Percentiles rank a stretch among this genome's conserved stretches.
These are phyloP conservation scores for Acrocyrtus sp. DNA, from an alignment of 2,888 invertebrate genomes.

Conservation along the genomic window DNA sequence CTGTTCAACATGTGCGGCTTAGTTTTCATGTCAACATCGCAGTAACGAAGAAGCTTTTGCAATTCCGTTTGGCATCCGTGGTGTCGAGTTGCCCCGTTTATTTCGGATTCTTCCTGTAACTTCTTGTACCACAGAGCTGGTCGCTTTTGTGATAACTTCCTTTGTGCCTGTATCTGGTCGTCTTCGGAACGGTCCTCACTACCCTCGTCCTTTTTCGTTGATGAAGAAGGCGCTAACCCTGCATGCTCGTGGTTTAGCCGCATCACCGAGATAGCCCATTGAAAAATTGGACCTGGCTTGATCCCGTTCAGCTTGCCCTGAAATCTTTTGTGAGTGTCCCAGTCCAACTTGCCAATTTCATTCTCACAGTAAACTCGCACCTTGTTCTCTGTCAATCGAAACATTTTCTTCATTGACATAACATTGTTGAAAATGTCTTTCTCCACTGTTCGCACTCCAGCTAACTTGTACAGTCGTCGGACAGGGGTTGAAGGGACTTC, in stretches of 20 bases:
- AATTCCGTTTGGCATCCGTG: conserved; percentile 50
- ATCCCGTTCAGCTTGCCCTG: conserved; percentile 51
- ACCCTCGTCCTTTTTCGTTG: conserved; percentile 5
- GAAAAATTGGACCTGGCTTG: conserved; percentile 52
- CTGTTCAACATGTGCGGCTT: conserved; percentile 56
- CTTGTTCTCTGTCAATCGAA: conserved; percentile 53
- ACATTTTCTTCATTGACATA: conserved; percentile 55
- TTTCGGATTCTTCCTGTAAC: conserved; percentile 49
- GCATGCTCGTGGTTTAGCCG: conserved; percentile 34
- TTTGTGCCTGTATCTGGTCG: no score
- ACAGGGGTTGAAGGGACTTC: conserved; percentile 54
- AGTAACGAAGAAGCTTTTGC: conserved; percentile 52
- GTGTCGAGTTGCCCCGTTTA: conserved; percentile 55
- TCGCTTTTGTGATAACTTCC: conserved; percentile 34
- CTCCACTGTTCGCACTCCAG: conserved; percentile 57
- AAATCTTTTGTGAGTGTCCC: conserved; percentile 56
- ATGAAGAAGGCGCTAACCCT: not conserved
- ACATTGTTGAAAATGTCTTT: conserved; percentile 48
- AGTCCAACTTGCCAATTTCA: conserved; percentile 57
- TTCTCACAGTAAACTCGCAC: conserved; percentile 52
- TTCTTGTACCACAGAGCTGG: conserved; percentile 58
- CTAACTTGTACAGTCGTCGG: conserved; percentile 51
- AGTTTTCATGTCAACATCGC: conserved; percentile 59
- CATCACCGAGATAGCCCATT: conserved; percentile 56
- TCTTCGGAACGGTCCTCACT: no score